A percentile compares a stretch with the other conserved stretches of the same genome.
phyloP scores from a whole-genome alignment of 2,113 vertebrate species.

The Agapornis roseicollis region DNA sequence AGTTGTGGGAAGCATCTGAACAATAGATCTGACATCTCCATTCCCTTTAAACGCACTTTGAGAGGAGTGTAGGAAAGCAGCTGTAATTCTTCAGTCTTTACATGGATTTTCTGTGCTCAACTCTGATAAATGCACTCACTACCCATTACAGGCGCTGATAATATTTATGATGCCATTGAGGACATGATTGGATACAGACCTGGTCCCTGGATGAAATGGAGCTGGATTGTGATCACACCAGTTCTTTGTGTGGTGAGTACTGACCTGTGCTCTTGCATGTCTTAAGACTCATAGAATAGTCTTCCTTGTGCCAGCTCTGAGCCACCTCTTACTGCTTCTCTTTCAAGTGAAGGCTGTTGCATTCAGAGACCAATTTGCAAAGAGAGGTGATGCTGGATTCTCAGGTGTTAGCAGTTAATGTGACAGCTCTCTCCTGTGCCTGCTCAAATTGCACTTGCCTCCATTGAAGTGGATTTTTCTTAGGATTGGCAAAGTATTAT shows the following conservation, averaged over 20 bases:
- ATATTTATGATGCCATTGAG: slow-evolving; percentile 96
- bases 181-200: slow-evolving; percentile 99
- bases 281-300: no score
- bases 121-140: neutral
- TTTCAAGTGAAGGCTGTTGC: neutral
- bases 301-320: neutral
- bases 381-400: neutral
- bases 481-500: neutral
- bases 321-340: neutral
- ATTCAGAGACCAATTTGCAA: neutral
- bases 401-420: neutral
- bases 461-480: neutral
- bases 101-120: neutral
- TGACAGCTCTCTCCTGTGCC: neutral
- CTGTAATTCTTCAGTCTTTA: neutral
- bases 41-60: neutral
- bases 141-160: slow-evolving; percentile 85
- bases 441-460: neutral
- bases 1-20: neutral
- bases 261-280: neutral
- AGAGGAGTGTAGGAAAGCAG: neutral
- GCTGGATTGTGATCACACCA: slow-evolving; percentile 94
- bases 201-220: slow-evolving; percentile 98
- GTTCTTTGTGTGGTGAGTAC: slow-evolving; percentile 91
- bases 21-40: neutral